Percentiles rank a stretch among this genome's conserved stretches.
These are phyloP conservation scores for Neoarius graeffei DNA, from an alignment of 2,113 vertebrate genomes.

Conservation along the genomic window DNA sequence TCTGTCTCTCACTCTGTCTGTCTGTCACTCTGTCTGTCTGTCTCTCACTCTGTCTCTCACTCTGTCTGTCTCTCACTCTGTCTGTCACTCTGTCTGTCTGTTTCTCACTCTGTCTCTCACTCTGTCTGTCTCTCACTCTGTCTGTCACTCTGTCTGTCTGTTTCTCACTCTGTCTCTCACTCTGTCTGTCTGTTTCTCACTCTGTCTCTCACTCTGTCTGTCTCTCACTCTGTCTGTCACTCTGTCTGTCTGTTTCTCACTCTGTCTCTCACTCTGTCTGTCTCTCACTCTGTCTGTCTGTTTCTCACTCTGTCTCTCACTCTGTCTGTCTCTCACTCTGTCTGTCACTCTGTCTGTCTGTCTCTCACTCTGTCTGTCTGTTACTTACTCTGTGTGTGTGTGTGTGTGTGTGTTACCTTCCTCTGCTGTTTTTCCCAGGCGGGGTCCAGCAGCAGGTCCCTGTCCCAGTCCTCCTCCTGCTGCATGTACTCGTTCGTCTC, in stretches of 20 bases:
- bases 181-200: not conserved
- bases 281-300: not conserved
- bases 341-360: not conserved
- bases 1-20: no score
- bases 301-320: not conserved
- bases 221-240: not conserved
- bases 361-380: not conserved
- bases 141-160: not conserved
- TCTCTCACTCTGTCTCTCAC: no score
- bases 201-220: not conserved
- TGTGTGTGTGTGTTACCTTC: conserved; percentile 75
- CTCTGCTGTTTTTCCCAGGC: conserved; percentile 98
- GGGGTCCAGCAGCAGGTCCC: conserved; percentile 91
- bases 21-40: no score
- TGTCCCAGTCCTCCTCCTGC: conserved; percentile 93
- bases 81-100: not conserved
- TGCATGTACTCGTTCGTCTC: conserved; percentile 85
- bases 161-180: not conserved
- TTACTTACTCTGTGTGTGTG: no score
- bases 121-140: not conserved
- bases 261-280: not conserved
- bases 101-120: no score
- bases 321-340: not conserved
- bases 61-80: no score
- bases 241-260: not conserved